Base-by-base conservation (phyloP, 2,113 vertebrate species). In the Onychostoma macrolepis region DNA sequence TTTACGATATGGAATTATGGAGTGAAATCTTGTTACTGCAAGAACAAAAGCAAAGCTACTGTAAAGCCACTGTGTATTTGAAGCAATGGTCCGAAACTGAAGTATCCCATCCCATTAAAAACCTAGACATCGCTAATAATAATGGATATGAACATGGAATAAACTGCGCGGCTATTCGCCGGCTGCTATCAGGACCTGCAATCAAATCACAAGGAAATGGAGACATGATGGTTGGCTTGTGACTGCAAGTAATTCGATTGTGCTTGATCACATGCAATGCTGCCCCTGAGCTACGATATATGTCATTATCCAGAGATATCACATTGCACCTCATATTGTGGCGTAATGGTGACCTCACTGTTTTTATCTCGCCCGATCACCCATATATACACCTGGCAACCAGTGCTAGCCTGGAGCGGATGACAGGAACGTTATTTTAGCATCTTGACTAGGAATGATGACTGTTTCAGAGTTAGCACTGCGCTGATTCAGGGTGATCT, bases 141-240 rank as follows among this genome's bases (percentile, higher is more conserved):
- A 83, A 83, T 83, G 81, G 81, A 83, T 53, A 83, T 53, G 65
- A 83, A 69, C 43, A 71, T 36, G 43, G 63, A 50, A 71, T 71
- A 83, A 83, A 69, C 81, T 38, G 45, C 85, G 15, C 50, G 24
- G 48, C n/a, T 45, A 61, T 75, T 86, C 13, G 45, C 72, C 19
- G 71, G 1, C 65, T 56, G 56, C 72, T 83, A 88, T 88, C 87
- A n/a, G 41, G 58, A 48, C 69, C 79, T 82, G 83, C 85, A 69
- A 87, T 89, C 85, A 87, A 67, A 87, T 89, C 85, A 79, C 80
- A 80, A 43, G 85, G 67, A 89, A 89, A 89, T 84, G 81, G 85
- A 87, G 85, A 87, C 85, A 74, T 58, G 75, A 86, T 85, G 88
- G 81, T 80, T 78, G 85, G 85, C 85, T 85, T 80, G 82, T 89